phyloP scores from a whole-genome alignment of 2,888 invertebrate genomes.

The Epirrhoe tristata region DNA sequence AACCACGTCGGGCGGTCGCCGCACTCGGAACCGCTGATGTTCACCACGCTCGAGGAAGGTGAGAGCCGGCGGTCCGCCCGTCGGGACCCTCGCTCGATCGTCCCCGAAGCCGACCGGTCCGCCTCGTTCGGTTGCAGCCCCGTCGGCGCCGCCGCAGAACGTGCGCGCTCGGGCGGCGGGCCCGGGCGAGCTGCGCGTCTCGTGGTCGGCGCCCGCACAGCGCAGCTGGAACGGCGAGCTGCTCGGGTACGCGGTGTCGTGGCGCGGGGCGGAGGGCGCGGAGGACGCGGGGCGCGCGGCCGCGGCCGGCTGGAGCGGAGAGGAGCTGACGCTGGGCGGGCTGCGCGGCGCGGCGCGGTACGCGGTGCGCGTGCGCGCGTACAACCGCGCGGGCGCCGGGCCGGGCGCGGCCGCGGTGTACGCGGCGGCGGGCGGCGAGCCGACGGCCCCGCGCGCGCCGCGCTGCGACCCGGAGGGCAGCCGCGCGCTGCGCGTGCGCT shows the following conservation, averaged over 20 bases:
- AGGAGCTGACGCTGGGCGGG: constrained; percentile 86
- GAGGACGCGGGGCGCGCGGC: constrained; percentile 60
- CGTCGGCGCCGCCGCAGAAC: constrained; percentile 88
- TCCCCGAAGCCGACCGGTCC: neutral
- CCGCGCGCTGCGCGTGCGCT: constrained; percentile 89
- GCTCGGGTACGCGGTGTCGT: constrained; percentile 89
- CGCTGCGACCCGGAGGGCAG: constrained; percentile 88
- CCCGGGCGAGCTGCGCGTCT: constrained; percentile 88
- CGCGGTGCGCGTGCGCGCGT: constrained; percentile 91
- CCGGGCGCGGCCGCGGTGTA: constrained; percentile 89
- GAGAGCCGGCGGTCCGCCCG: neutral
- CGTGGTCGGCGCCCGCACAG: constrained; percentile 89
- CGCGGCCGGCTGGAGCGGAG: constrained; percentile 88
- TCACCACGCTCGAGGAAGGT: constrained; percentile 91
- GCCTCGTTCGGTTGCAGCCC: constrained; percentile 74
- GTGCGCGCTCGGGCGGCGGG: constrained; percentile 88
- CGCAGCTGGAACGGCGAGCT: constrained; percentile 90
- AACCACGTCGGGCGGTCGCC: constrained; percentile 90
- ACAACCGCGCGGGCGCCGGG: constrained; percentile 92
- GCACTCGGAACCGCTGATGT: constrained; percentile 88
- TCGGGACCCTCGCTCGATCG: too few species aligned
- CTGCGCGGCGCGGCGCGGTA: constrained; percentile 91
- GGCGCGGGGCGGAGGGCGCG: constrained; percentile 69
- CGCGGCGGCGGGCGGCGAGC: constrained; percentile 92
- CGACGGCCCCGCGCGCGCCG: constrained; percentile 57